Percentiles rank a stretch among this genome's conserved stretches.
Evolutionary conservation across 2,797 vertebrate genomes (phyloP).

Genomic region (Muscicapa comitata): DNA sequence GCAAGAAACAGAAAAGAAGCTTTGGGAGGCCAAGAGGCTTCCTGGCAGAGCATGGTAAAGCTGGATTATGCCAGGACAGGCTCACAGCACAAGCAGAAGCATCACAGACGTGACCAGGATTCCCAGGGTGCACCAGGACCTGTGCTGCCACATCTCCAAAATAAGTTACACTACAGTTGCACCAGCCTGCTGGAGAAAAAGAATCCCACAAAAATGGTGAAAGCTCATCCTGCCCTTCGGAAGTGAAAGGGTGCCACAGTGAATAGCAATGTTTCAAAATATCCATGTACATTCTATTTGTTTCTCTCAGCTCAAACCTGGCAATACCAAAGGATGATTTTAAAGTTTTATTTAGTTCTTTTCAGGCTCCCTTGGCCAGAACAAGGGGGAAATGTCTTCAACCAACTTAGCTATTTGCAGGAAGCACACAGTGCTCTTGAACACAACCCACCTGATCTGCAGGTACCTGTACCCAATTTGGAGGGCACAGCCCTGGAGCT

Average conservation of each 20-base stretch:
- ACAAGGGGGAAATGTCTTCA: rapidly evolving
- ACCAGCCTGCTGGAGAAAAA: background rate
- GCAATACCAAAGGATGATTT: background rate
- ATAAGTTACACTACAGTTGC: background rate
- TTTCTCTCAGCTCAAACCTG: background rate
- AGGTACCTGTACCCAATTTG: background rate
- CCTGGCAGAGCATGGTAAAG: background rate
- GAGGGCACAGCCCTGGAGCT: background rate
- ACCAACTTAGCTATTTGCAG: background rate
- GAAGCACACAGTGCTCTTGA: background rate
- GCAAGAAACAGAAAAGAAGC: background rate
- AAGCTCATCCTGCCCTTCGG: background rate
- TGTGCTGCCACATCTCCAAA: background rate
- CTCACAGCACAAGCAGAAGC: background rate
- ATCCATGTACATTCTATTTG: background rate
- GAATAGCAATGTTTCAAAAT: background rate
- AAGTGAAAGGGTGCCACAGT: background rate
- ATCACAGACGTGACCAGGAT: background rate
- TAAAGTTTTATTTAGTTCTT: background rate
- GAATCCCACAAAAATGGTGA: background rate
- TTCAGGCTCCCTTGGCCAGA: background rate
- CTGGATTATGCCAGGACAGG: background rate
- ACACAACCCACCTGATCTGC: background rate
- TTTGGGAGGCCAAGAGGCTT: background rate
- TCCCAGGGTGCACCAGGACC: background rate